phyloP scores from a whole-genome alignment of 2,113 vertebrate genomes.

The Carassius auratus region DNA sequence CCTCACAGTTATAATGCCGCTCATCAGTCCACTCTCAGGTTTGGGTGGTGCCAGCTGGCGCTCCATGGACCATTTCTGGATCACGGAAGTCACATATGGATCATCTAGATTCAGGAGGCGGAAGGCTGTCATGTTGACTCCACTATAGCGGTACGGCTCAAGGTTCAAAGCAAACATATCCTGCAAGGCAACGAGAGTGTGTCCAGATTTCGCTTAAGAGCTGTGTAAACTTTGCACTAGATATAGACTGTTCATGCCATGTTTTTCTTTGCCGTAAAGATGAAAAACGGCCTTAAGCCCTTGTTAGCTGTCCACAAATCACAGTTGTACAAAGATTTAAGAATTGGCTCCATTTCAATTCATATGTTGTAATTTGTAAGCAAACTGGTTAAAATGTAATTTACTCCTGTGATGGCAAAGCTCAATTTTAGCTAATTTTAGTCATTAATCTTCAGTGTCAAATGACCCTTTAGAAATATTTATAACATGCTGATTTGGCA shows the following conservation, averaged over 20 bases:
- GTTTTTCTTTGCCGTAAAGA: neutral
- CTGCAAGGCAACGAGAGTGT: conserved; percentile 65
- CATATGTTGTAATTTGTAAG: neutral
- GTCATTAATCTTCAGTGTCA: no score
- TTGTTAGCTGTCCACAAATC: neutral
- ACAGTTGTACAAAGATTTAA: neutral
- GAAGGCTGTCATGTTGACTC: conserved; percentile 97
- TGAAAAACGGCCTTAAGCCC: neutral
- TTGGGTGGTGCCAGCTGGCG: conserved; percentile 85
- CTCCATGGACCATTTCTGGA: conserved; percentile 94
- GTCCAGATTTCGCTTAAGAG: conserved; percentile 11
- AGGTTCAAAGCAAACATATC: conserved; percentile 95
- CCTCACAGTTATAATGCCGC: conserved; percentile 92
- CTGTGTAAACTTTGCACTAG: neutral
- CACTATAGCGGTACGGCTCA: conserved; percentile 95
- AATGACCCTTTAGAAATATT: neutral
- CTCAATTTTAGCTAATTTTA: no score
- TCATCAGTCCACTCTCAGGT: conserved; percentile 90
- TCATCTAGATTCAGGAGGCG: conserved; percentile 89
- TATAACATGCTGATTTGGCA: neutral
- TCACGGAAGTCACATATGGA: conserved; percentile 82
- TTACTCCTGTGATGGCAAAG: no score
- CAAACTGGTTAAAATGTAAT: neutral
- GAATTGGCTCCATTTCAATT: neutral
- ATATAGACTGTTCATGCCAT: neutral